phyloP scores from a whole-genome alignment of 2,113 vertebrate species.

The Chitala chitala region DNA sequence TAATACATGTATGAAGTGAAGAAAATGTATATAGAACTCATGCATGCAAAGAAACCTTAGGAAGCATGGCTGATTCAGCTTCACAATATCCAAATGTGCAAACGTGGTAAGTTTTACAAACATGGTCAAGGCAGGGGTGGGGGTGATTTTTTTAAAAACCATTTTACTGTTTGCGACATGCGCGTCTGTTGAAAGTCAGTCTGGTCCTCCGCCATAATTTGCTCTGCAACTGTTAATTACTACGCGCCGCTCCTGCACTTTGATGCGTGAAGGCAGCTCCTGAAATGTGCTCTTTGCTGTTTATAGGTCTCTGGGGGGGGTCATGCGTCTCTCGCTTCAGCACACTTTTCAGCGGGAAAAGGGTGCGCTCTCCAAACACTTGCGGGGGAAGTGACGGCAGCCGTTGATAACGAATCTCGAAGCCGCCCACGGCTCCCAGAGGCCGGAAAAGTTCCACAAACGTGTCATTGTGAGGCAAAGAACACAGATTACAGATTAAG shows the following conservation, averaged over 20 bases:
- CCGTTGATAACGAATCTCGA: conserved; percentile 12
- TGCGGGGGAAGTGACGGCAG: not conserved
- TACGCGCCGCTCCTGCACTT: conserved; percentile 41
- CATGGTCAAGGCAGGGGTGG: conserved; percentile 45
- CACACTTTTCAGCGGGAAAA: not conserved
- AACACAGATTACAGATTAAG: conserved; percentile 24
- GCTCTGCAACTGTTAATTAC: conserved; percentile 47
- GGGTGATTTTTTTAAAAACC: conserved; percentile 44
- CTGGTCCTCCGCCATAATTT: conserved; percentile 43
- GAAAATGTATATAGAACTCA: no score
- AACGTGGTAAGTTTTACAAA: no score
- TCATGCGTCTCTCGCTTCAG: not conserved
- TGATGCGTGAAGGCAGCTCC: conserved; percentile 48
- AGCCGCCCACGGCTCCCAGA: not conserved
- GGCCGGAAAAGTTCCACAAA: not conserved
- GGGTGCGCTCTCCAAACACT: conserved; percentile 13
- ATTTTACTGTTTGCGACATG: conserved; percentile 34
- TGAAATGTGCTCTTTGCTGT: conserved; percentile 29
- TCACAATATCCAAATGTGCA: no score
- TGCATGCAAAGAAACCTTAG: no score
- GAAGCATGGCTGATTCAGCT: no score
- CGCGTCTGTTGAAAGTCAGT: conserved; percentile 58
- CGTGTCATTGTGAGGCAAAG: conserved; percentile 20
- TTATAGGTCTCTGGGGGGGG: conserved; percentile 20
- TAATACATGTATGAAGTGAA: no score